phyloP scores from a whole-genome alignment of 2,888 invertebrate genomes.

The Brachyptera risi region DNA sequence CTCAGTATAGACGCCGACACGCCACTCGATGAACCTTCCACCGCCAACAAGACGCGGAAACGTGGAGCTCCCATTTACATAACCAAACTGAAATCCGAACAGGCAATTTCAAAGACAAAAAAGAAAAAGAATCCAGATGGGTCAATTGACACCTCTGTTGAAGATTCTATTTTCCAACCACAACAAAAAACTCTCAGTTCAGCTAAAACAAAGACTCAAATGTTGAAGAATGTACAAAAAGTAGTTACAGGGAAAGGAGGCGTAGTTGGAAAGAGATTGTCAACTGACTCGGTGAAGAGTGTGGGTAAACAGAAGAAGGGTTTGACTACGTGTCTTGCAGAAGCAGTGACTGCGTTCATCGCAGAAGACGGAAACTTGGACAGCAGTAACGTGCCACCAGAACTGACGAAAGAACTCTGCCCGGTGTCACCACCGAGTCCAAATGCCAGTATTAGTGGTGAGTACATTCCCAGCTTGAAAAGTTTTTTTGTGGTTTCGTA shows the following conservation, averaged over 20 bases:
- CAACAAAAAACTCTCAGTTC: background rate
- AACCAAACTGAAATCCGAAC: background rate
- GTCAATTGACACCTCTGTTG: background rate
- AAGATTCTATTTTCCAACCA: background rate
- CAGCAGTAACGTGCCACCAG: background rate
- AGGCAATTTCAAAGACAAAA: background rate
- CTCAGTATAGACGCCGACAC: too few species aligned
- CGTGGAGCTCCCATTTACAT: background rate
- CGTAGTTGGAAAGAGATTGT: constrained; percentile 13
- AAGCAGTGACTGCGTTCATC: constrained; percentile 43
- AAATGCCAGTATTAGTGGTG: background rate
- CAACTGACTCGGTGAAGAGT: constrained; percentile 22
- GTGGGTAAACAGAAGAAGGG: constrained; percentile 36
- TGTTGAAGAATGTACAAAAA: constrained; percentile 33
- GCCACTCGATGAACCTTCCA: background rate
- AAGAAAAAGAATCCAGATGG: constrained; percentile 1
- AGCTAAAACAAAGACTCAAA: constrained; percentile 29
- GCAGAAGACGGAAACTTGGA: constrained; percentile 35
- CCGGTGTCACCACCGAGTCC: background rate
- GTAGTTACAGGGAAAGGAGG: constrained; percentile 25
- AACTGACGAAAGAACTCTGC: background rate
- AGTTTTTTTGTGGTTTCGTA: too few species aligned
- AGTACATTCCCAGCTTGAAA: too few species aligned
- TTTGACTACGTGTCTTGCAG: constrained; percentile 43
- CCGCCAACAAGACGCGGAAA: background rate